Percentiles rank a stretch among this genome's conserved stretches.
phyloP scores from a whole-genome alignment of 2,888 invertebrate species.

The Cryptophagus acutangulus region DNA sequence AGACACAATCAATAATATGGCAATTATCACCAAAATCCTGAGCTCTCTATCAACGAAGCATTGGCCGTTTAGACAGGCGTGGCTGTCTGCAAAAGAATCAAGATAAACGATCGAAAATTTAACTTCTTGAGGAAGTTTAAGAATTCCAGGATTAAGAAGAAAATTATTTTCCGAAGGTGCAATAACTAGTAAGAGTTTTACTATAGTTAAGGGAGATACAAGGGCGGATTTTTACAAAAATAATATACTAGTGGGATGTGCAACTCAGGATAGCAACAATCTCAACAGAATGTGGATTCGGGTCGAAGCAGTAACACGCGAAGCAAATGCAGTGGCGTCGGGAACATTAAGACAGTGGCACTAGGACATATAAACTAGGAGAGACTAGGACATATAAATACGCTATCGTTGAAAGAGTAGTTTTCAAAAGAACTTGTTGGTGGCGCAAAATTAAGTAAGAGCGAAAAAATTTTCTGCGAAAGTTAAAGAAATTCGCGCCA shows the following conservation, averaged over 20 bases:
- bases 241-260: conserved; percentile 18
- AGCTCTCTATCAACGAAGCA: conserved; percentile 19
- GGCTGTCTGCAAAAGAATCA: conserved; percentile 22
- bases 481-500: background rate
- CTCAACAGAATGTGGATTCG: conserved; percentile 26
- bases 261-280: conserved; percentile 24
- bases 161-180: conserved; percentile 40
- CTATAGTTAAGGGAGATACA: conserved; percentile 26
- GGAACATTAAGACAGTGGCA: background rate
- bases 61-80: conserved; percentile 25
- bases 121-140: no score
- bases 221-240: conserved; percentile 21
- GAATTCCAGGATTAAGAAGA: conserved; percentile 32
- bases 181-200: conserved; percentile 29
- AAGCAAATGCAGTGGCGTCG: conserved; percentile 18
- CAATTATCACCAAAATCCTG: conserved; percentile 27
- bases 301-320: conserved; percentile 10
- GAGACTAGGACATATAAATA: conserved; percentile 16
- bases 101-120: conserved; percentile 25
- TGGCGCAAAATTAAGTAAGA: conserved; percentile 3
- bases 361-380: no score
- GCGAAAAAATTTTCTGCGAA: conserved; percentile 8
- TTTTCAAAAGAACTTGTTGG: conserved; percentile 8
- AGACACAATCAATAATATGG: conserved; percentile 23
- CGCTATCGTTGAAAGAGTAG: conserved; percentile 11